Conservation (phyloP, 2,113 vertebrate species). For the Silurus asotus region DNA sequence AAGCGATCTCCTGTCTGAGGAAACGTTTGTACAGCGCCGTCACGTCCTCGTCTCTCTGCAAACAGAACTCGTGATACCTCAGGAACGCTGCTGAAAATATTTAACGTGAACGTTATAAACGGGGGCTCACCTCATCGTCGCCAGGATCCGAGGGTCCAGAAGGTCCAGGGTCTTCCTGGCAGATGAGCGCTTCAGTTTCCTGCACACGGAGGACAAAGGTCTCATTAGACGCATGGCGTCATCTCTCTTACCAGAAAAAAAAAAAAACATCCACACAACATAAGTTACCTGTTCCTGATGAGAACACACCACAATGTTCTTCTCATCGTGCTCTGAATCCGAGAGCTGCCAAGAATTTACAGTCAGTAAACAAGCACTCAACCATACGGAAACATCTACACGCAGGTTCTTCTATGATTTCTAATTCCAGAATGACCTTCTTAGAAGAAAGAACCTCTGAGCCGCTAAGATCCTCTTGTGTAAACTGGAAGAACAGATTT, state of each 20-base stretch:
- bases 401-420: not conserved
- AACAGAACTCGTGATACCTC: not conserved
- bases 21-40: slow-evolving; percentile 47
- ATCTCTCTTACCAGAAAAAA: not conserved
- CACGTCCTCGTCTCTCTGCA: slow-evolving; percentile 48
- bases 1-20: slow-evolving; percentile 55
- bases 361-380: not conserved
- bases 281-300: slow-evolving; percentile 33
- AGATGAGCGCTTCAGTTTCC: slow-evolving; percentile 1
- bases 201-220: not conserved
- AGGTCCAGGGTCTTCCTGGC: slow-evolving; percentile 28
- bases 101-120: not conserved
- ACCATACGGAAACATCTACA: not conserved
- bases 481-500: not conserved
- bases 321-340: slow-evolving; percentile 23
- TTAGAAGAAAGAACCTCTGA: not conserved
- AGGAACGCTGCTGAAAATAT: not conserved
- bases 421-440: not conserved
- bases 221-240: not conserved
- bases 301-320: slow-evolving; percentile 40
- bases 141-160: not conserved
- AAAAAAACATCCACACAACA: not conserved
- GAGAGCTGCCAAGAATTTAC: not conserved
- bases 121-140: not conserved
- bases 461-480: not conserved